These are phyloP conservation scores for Emydura subglobosa DNA, from an alignment of 2,113 vertebrate species.

Conservation along the genomic window DNA sequence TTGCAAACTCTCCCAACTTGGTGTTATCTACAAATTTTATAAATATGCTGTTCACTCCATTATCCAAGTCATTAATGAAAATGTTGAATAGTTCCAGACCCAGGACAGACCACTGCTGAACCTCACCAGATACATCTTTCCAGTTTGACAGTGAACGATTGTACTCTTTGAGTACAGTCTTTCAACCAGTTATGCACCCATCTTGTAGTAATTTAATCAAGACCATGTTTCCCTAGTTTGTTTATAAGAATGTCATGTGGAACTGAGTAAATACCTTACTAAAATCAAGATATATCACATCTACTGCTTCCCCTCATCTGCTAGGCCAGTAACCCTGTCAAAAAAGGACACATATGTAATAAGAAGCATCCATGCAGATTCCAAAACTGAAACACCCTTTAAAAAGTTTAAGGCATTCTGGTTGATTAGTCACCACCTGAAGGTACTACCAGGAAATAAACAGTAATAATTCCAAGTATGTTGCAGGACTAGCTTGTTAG, in stretches of 20 bases:
- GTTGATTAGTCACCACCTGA: background rate
- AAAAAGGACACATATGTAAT: background rate
- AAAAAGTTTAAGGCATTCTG: background rate
- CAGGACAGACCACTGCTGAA: background rate
- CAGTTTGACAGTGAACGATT: background rate
- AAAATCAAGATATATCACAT: background rate
- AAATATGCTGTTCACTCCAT: background rate
- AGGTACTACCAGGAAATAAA: constrained; percentile 5
- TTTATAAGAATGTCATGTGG: background rate
- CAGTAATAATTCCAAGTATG: background rate
- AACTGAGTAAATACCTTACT: background rate
- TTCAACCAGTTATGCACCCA: background rate
- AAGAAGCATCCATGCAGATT: background rate
- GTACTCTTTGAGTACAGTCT: background rate
- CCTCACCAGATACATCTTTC: background rate
- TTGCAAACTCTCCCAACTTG: background rate
- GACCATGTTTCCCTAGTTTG: background rate
- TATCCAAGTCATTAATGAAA: background rate
- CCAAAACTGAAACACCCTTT: background rate
- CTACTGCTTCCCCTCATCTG: background rate
- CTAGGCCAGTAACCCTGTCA: background rate
- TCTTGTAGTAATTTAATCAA: background rate
- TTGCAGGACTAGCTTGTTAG: background rate
- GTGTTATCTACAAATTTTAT: background rate
- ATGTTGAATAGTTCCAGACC: background rate